Evolutionary conservation across 2,797 vertebrate species (phyloP).

Genomic region (Muscicapa comitata): DNA sequence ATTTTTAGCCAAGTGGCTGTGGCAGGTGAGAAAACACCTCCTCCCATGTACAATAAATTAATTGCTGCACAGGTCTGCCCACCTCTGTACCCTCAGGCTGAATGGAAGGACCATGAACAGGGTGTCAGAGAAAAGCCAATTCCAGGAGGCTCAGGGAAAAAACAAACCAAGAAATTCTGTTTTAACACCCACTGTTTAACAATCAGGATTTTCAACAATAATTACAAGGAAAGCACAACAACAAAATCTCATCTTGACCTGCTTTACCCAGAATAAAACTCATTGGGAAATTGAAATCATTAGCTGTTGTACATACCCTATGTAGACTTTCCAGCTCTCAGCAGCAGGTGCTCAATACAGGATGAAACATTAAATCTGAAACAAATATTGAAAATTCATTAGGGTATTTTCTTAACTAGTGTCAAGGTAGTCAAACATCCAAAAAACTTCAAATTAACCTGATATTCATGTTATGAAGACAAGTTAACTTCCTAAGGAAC

Average conservation of each 20-base stretch:
- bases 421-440: neutral
- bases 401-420: neutral
- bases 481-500: neutral
- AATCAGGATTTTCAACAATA: neutral
- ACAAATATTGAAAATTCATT: constrained; percentile 2
- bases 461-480: neutral
- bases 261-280: neutral
- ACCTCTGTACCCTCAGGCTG: neutral
- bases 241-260: neutral
- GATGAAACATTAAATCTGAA: constrained; percentile 57
- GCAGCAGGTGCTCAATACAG: neutral
- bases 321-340: constrained; percentile 55
- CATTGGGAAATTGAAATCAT: neutral
- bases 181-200: neutral
- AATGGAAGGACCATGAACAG: neutral
- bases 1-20: neutral
- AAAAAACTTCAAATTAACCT: neutral
- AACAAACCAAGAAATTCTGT: neutral
- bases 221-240: neutral
- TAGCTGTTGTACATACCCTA: constrained; percentile 9
- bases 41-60: neutral
- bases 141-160: neutral
- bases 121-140: neutral
- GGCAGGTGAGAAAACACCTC: neutral
- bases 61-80: neutral